phyloP scores from a whole-genome alignment of 2,113 vertebrate genomes.

The Perca schrenkii region DNA sequence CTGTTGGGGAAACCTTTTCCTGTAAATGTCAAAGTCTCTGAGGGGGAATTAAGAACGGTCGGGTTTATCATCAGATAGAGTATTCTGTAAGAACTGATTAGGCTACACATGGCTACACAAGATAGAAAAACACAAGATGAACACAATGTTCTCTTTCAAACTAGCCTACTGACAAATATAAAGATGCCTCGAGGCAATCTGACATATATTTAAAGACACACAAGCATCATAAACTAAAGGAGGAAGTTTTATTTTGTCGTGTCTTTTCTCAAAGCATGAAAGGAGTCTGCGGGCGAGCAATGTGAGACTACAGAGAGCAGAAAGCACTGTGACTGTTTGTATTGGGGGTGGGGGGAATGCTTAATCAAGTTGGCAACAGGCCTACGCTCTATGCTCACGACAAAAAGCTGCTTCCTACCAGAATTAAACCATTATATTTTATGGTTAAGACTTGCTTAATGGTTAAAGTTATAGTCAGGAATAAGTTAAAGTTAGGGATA shows the following conservation, averaged over 20 bases:
- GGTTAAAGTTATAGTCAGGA: too few species aligned
- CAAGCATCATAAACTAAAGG: not conserved
- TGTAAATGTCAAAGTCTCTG: not conserved
- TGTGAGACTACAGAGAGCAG: not conserved
- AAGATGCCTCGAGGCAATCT: not conserved
- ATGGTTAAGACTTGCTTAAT: too few species aligned
- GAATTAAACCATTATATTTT: not conserved
- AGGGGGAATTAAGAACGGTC: not conserved
- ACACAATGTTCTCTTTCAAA: slow-evolving; percentile 1
- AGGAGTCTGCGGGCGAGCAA: not conserved
- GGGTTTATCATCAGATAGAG: not conserved
- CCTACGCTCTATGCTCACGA: too few species aligned
- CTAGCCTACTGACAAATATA: not conserved
- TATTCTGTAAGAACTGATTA: not conserved
- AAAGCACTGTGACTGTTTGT: not conserved
- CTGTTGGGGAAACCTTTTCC: not conserved
- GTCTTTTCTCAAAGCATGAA: not conserved
- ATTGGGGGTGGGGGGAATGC: too few species aligned
- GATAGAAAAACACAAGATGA: not conserved
- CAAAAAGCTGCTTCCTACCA: not conserved
- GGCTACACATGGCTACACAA: not conserved
- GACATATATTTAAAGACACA: not conserved
- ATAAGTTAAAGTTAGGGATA: too few species aligned
- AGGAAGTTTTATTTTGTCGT: not conserved
- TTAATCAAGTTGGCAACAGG: not conserved